phyloP scores from a whole-genome alignment of 2,797 vertebrate genomes.

The Lacerta viridis region DNA sequence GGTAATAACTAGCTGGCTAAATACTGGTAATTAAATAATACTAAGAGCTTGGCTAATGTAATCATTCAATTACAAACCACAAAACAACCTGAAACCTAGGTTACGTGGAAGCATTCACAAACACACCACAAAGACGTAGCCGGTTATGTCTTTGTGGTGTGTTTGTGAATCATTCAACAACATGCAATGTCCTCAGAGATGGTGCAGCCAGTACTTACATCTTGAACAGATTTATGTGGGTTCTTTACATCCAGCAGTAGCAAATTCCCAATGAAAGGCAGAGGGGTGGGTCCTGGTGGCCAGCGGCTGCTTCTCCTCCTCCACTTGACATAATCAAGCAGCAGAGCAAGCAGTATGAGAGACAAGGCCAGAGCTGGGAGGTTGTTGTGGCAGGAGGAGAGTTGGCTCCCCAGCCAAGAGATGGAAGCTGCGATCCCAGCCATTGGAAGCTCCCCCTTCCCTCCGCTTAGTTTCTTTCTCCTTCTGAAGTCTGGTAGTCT shows the following conservation, averaged over 20 bases:
- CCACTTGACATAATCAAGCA: constrained; percentile 67
- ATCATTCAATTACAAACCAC: too few relatives aligned
- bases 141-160: too few relatives aligned
- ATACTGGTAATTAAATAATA: too few relatives aligned
- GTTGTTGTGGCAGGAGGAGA: background rate
- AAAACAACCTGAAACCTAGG: too few relatives aligned
- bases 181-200: background rate
- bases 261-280: constrained; percentile 66
- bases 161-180: too few relatives aligned
- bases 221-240: accelerated
- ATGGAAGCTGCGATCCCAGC: background rate
- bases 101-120: too few relatives aligned
- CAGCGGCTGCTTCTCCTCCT: constrained; percentile 35
- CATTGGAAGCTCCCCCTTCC: background rate
- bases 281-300: constrained; percentile 52
- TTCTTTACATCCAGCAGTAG: constrained; percentile 52
- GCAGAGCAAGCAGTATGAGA: constrained; percentile 44
- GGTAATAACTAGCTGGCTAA: too few relatives aligned
- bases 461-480: background rate
- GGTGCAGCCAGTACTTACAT: constrained; percentile 18
- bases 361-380: constrained; percentile 16
- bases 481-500: background rate
- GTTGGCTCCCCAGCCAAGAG: background rate
- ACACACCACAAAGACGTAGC: too few relatives aligned
- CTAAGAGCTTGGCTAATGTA: too few relatives aligned